Evolutionary conservation across 2,797 vertebrate species (phyloP).

Genomic region (Galagoides demidoff): DNA sequence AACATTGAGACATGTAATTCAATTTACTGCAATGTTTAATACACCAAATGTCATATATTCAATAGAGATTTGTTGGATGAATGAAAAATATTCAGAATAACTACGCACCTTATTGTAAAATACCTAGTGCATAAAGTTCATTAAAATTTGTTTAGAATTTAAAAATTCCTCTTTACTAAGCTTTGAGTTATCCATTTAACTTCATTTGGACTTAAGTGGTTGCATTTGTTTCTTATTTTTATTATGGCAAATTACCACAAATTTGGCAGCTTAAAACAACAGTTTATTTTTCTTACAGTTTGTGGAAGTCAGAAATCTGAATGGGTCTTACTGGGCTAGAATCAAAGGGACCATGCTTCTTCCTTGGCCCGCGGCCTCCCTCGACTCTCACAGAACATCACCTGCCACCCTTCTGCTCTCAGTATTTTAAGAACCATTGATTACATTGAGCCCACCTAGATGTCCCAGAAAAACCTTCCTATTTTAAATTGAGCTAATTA

Average conservation of each 20-base stretch:
- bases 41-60: neutral
- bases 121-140: neutral
- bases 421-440: no score
- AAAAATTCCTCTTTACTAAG: neutral
- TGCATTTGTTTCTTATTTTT: neutral
- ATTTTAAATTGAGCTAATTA: no score
- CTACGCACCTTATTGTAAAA: neutral
- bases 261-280: neutral
- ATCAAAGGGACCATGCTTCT: neutral
- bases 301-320: neutral
- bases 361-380: neutral
- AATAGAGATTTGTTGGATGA: neutral
- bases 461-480: no score
- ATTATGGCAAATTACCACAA: neutral
- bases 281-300: neutral
- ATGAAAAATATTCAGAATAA: conserved; percentile 27
- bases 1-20: neutral
- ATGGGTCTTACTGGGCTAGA: neutral
- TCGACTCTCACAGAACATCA: neutral
- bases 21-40: neutral
- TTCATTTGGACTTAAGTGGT: neutral
- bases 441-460: no score
- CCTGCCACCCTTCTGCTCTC: neutral
- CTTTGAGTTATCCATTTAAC: neutral
- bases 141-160: no score